Evolutionary conservation across 2,113 vertebrate species (phyloP), one percentile per base, ranked within the genome.

Genomic region (Mesoclemmys tuberculata): DNA sequence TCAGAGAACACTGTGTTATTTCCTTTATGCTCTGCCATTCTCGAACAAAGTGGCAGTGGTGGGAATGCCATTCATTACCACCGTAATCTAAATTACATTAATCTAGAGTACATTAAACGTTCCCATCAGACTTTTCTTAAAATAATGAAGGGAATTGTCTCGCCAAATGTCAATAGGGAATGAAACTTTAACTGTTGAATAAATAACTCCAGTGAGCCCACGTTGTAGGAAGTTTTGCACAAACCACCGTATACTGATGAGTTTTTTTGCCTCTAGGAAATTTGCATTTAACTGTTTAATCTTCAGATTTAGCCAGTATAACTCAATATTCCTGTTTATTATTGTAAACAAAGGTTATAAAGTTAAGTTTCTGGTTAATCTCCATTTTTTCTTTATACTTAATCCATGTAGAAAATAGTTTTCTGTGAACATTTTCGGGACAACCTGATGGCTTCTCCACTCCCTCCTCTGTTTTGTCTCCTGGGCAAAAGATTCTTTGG

Each of bases 111-210:
- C 84, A 58, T 75, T 52, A 88, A 89, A 97, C 85, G 44, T 83
- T 96, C 88, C 90, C 77, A 61, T 90, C 61, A 94, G 51, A n/a
- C 19, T 94, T 92, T 90, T 86, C 78, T 80, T 85, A 78, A 90
- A 92, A 94, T 93, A 92, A 88, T 82, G 80, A 27, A 81, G 58
- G 16, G 31, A 68, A 74, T 93, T 96, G 82, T 96, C 84, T 92
- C 0, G 4, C 55, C 2, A 26, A 64, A 2, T 19, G 41, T 54
- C 88, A 79, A 92, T 88, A 81, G 55, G 74, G 80, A 91, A 29
- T 89, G 64, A 88, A 92, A 95, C 85, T 90, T 92, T 74, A 92
- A 93, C 75, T 93, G 1, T 6, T 75, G 79, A 85, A 85, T 93
- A 96, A 97, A 93, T 93, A 85, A 97, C 94, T 46, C 52, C n/a